phyloP scores from a whole-genome alignment of 2,888 invertebrate species.

The Cacoxenus indagator region DNA sequence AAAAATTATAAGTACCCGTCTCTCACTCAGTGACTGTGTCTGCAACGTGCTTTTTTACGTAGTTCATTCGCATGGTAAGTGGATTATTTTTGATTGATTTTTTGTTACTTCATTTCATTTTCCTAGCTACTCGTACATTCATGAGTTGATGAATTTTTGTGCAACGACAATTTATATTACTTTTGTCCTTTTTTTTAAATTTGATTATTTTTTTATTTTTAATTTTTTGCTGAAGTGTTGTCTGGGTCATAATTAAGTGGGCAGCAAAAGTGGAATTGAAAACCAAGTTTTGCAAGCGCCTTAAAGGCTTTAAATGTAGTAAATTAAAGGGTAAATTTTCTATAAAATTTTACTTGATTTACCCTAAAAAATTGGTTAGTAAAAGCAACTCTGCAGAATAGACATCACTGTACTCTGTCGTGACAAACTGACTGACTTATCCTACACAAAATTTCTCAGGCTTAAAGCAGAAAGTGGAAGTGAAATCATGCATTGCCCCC shows the following conservation, averaged over 20 bases:
- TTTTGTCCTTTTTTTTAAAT: not conserved
- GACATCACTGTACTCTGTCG: too few relatives aligned
- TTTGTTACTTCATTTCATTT: slow-evolving; percentile 24
- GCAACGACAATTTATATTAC: not conserved
- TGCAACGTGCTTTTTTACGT: slow-evolving; percentile 9
- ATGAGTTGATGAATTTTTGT: not conserved
- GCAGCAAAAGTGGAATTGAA: not conserved
- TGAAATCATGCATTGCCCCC: too few relatives aligned
- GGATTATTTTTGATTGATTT: slow-evolving; percentile 60
- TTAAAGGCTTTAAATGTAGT: not conserved
- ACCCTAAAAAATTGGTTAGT: too few relatives aligned
- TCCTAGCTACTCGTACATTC: not conserved
- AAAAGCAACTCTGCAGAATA: too few relatives aligned
- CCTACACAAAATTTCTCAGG: too few relatives aligned
- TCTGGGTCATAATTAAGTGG: not conserved
- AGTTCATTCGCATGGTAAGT: slow-evolving; percentile 43
- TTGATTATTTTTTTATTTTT: too few relatives aligned
- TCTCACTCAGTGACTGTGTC: not conserved
- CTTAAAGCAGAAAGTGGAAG: too few relatives aligned
- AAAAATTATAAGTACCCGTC: slow-evolving; percentile 34
- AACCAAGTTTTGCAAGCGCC: not conserved
- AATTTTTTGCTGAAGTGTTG: not conserved
- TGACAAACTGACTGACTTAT: too few relatives aligned
- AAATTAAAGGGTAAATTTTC: not conserved
- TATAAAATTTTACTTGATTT: too few relatives aligned